A percentile compares a stretch with the other conserved stretches of the same genome.
Conservation (phyloP, 2,113 vertebrate species). For the Ctenodactylus gundi region DNA sequence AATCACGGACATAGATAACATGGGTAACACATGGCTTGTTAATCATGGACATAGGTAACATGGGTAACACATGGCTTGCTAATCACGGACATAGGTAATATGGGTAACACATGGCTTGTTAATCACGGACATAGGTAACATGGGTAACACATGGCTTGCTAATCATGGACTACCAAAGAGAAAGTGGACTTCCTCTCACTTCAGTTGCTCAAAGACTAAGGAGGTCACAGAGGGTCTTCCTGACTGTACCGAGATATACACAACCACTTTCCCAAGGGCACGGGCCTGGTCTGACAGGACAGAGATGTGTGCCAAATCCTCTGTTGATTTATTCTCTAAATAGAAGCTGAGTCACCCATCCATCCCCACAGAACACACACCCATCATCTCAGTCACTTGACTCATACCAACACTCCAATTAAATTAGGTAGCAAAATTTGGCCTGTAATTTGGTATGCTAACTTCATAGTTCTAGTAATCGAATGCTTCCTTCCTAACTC, state of each 20-base stretch:
- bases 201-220: background rate
- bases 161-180: background rate
- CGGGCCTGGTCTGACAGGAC: background rate
- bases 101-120: background rate
- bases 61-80: background rate
- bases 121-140: background rate
- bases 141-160: background rate
- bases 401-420: background rate
- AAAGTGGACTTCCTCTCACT: background rate
- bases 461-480: background rate
- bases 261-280: conserved; percentile 5
- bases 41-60: background rate
- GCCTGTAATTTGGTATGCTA: background rate
- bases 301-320: background rate
- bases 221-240: background rate
- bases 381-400: background rate
- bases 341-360: background rate
- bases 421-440: background rate
- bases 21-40: background rate
- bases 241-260: background rate
- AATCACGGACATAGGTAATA: background rate
- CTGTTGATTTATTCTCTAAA: background rate
- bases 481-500: background rate
- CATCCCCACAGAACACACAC: background rate
- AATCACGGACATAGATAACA: background rate